Conservation (phyloP, 1,140 invertebrate genomes). For the Metaphire vulgaris region DNA sequence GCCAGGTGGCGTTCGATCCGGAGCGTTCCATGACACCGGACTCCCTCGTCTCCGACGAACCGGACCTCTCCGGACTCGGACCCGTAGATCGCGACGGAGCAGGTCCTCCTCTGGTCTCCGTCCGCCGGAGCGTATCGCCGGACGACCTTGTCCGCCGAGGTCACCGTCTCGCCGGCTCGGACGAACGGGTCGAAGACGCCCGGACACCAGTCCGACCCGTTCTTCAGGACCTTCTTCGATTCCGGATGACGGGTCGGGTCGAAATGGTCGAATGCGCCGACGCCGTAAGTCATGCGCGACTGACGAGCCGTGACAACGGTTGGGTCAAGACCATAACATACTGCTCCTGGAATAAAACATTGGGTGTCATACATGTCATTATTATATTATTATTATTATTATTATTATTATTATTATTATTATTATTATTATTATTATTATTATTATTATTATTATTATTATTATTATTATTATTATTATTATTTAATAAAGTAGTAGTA, state of each 20-base stretch:
- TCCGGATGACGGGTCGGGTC: constrained; percentile 53
- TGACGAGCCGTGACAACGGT: constrained; percentile 55
- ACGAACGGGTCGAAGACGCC: constrained; percentile 61
- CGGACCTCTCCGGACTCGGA: constrained; percentile 49
- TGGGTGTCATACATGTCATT: no score
- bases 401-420: neutral
- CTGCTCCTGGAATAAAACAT: constrained; percentile 57
- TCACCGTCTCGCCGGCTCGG: constrained; percentile 52
- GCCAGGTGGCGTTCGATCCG: constrained; percentile 54
- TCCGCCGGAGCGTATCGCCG: constrained; percentile 58
- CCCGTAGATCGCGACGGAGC: constrained; percentile 58
- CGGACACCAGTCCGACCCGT: constrained; percentile 57
- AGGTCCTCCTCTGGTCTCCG: constrained; percentile 51
- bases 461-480: neutral
- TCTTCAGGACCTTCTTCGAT: constrained; percentile 54
- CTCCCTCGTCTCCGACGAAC: constrained; percentile 58
- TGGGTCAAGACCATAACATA: constrained; percentile 59
- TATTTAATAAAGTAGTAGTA: no score
- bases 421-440: neutral
- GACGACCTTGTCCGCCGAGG: constrained; percentile 55
- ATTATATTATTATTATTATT: neutral
- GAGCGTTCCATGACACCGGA: constrained; percentile 56
- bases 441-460: neutral
- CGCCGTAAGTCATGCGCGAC: constrained; percentile 58
- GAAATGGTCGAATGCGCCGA: constrained; percentile 60